phyloP scores from a whole-genome alignment of 2,888 invertebrate genomes.

The Napeogenes inachia region DNA sequence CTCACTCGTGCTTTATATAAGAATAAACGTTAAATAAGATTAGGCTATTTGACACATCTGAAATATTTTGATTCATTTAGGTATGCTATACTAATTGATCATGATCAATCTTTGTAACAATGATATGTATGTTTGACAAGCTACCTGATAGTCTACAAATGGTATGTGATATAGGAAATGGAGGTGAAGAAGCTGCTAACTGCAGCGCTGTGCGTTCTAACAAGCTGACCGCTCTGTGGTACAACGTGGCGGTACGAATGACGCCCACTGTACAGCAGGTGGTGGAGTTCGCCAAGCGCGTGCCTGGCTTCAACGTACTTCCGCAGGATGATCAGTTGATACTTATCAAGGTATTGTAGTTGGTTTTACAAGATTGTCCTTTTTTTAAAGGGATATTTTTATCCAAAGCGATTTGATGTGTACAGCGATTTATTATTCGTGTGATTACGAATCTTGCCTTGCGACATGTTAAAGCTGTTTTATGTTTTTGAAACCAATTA shows the following conservation, averaged over 20 bases:
- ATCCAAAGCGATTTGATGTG: neutral
- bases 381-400: neutral
- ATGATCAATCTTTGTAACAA: no score
- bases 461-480: neutral
- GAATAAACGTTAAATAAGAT: no score
- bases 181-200: conserved; percentile 73
- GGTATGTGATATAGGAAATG: conserved; percentile 52
- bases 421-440: no score
- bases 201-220: conserved; percentile 62
- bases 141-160: conserved; percentile 5
- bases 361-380: neutral
- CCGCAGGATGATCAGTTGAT: conserved; percentile 98
- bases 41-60: no score
- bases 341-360: conserved; percentile 85
- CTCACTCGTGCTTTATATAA: no score
- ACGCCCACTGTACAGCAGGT: conserved; percentile 95
- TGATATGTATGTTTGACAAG: no score
- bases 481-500: neutral
- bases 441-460: neutral
- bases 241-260: conserved; percentile 89
- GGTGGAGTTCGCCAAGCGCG: conserved; percentile 96
- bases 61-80: no score
- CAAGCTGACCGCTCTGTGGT: conserved; percentile 90
- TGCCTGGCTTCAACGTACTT: conserved; percentile 93
- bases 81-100: no score